phyloP scores from a whole-genome alignment of 2,113 vertebrate genomes.

The Dicentrarchus labrax region DNA sequence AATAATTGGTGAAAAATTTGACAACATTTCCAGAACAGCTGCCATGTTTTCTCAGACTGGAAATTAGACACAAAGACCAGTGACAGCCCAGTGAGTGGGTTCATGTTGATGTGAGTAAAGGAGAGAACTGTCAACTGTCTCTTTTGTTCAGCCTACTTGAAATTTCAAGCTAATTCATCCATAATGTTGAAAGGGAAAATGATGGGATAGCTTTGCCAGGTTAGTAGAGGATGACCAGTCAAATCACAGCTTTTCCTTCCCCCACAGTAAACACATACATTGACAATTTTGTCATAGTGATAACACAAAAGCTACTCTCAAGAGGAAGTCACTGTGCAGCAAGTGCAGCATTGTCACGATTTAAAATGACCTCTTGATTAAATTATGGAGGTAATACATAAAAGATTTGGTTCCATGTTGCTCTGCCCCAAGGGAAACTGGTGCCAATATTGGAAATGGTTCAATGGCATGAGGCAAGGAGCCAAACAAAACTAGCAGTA shows the following conservation, averaged over 20 bases:
- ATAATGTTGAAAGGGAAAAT: constrained; percentile 14
- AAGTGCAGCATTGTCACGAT: neutral
- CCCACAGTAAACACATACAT: constrained; percentile 19
- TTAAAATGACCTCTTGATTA: constrained; percentile 29
- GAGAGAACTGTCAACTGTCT: constrained; percentile 17
- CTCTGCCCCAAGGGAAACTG: constrained; percentile 9
- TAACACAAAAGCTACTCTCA: neutral
- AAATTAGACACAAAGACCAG: constrained; percentile 11
- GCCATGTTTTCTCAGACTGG: constrained; percentile 1
- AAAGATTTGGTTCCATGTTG: constrained; percentile 22
- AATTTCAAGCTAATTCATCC: constrained; percentile 23
- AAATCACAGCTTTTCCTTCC: constrained; percentile 29
- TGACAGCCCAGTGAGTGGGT: neutral
- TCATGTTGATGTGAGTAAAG: constrained; percentile 14
- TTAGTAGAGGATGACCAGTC: constrained; percentile 28
- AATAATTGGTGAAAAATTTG: neutral
- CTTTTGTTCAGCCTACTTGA: constrained; percentile 16
- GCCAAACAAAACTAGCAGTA: constrained; percentile 29
- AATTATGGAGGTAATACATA: constrained; percentile 39
- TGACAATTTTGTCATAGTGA: constrained; percentile 15
- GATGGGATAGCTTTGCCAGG: constrained; percentile 27
- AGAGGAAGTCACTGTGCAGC: neutral
- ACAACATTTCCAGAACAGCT: constrained; percentile 26
- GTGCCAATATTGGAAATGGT: constrained; percentile 44
- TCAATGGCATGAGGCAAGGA: constrained; percentile 34